Conservation (phyloP, 92 coral and sea anemone genomes). For the Actinostola sp. region DNA sequence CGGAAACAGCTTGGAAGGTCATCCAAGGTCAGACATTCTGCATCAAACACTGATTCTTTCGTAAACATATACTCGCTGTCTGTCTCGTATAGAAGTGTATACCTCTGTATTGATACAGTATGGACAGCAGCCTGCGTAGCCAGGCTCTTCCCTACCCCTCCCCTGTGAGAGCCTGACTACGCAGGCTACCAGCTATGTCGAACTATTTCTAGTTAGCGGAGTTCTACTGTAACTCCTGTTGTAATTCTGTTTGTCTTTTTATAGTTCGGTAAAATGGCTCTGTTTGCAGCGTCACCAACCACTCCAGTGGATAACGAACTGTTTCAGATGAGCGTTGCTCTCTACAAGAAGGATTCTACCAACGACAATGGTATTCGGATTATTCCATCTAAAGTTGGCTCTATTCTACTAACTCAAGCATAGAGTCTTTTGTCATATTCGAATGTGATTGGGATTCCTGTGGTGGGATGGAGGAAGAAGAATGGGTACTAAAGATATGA, state of each 20-base stretch:
- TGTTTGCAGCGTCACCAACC: conserved; percentile 68
- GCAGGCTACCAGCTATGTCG: too few species aligned
- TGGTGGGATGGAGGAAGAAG: background rate
- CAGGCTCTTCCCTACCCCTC: too few species aligned
- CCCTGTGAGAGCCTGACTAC: too few species aligned
- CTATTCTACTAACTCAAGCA: conserved; percentile 63
- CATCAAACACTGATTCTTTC: background rate
- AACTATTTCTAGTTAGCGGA: too few species aligned
- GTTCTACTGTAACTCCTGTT: background rate
- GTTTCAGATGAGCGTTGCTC: conserved; percentile 93
- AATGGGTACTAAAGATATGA: too few species aligned
- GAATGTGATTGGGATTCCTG: background rate
- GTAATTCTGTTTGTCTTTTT: conserved; percentile 20
- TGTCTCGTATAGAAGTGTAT: too few species aligned
- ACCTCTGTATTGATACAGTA: too few species aligned
- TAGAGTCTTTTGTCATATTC: conserved; percentile 18
- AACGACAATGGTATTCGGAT: conserved; percentile 62
- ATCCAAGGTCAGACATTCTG: conserved; percentile 70
- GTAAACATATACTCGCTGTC: background rate
- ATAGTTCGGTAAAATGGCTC: conserved; percentile 66
- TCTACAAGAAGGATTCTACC: conserved; percentile 82
- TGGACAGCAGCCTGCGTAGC: too few species aligned
- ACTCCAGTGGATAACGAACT: conserved; percentile 90
- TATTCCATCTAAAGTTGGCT: conserved; percentile 85
- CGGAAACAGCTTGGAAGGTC: conserved; percentile 89